Base-by-base conservation (phyloP, 1,140 invertebrate genomes). In the Odontomachus brunneus region DNA sequence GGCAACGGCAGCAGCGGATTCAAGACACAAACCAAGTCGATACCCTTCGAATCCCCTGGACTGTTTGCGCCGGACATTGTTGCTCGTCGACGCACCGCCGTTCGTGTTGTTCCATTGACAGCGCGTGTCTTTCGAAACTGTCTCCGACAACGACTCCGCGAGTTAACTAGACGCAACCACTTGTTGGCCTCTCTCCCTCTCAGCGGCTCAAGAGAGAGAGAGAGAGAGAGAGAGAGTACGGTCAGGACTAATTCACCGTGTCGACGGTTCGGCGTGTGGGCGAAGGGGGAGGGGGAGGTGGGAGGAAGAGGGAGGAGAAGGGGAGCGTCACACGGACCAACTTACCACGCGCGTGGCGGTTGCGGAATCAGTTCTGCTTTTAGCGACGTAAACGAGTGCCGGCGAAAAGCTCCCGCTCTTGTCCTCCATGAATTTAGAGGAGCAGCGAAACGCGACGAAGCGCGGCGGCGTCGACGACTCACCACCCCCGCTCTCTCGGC, bases 91-190 rank as follows among this genome's bases (percentile, higher is more conserved):
- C 38, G 38, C 38, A 11, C 5, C 49, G 78, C 73, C 62, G 49
- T 22, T 59, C 22, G 51, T 69, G 75, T 59, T 80, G 75, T 57
- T 71, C 38, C 82, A 74, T 38, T 69, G 85, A 87, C 85, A 85
- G 72, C 76, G 60, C 22, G 38, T 82, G 86, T 88, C 86, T 88
- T 88, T 62, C 48, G 60, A 62, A 88, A 88, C 86, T 88, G 86
- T 88, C 86, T 82, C 76, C 86, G 59, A 67, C 82, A 88, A 85
- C 86, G 83, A 88, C 60, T 63, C 83, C 78, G 78, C 78, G 69
- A 88, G 83, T 88, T 88, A 88, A 88, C 86, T 85, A 88, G 83
- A 88, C 83, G 59, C 87, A 88, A 88, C 87, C 87, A 88, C 87
- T 88, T 88, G 87, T 88, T 88, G 87, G 69, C 57, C 65, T 66